Evolutionary conservation across 1,140 invertebrate genomes (phyloP).

Genomic region (Plectrocnemia conspersa): DNA sequence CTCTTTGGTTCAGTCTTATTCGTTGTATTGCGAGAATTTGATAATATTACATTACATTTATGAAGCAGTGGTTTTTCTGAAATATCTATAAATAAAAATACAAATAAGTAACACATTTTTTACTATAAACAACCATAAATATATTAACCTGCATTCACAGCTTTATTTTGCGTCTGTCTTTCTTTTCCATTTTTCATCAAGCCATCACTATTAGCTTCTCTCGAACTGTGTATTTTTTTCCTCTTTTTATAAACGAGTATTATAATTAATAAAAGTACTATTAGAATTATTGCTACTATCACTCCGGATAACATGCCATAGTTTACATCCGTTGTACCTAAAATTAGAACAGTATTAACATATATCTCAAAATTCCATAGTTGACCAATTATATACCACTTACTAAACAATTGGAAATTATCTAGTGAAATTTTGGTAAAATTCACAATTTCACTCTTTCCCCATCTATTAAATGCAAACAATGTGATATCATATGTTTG

Average conservation of each 20-base stretch:
- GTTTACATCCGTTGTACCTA: constrained; percentile 25
- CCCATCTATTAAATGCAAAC: constrained; percentile 32
- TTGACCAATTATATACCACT: too few species aligned
- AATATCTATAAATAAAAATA: constrained; percentile 23
- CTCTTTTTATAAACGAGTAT: background rate
- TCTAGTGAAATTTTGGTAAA: too few species aligned
- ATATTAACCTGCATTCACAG: background rate
- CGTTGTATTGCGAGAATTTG: constrained; percentile 24
- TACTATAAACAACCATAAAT: background rate
- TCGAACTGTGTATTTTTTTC: too few species aligned
- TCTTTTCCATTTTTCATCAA: background rate
- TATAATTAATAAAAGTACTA: background rate
- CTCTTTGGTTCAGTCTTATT: constrained; percentile 34
- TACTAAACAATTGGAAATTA: too few species aligned
- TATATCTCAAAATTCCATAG: too few species aligned
- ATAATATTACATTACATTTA: constrained; percentile 16
- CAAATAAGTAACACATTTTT: background rate
- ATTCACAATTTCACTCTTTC: constrained; percentile 28
- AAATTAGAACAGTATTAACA: too few species aligned
- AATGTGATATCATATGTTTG: constrained; percentile 24
- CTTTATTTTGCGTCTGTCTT: background rate
- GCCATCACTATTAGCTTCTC: too few species aligned
- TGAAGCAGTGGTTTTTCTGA: constrained; percentile 30
- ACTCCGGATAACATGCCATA: constrained; percentile 30
- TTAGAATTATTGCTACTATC: constrained; percentile 27